A percentile compares a stretch with the other conserved stretches of the same genome.
phyloP scores from a whole-genome alignment of 2,113 vertebrate species.

The Prionailurus bengalensis region DNA sequence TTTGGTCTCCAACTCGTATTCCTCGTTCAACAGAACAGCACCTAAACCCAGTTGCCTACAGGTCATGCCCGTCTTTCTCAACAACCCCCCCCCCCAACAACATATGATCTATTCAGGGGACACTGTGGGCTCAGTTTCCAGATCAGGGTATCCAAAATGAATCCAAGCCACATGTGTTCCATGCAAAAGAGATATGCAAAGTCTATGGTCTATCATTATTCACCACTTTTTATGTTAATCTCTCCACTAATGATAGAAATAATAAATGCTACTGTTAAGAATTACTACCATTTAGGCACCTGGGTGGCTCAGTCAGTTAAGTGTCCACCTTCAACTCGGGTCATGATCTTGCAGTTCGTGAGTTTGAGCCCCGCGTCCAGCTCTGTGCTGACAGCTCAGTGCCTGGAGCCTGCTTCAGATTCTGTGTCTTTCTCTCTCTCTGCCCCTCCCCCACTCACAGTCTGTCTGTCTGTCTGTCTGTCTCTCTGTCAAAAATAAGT shows the following conservation, averaged over 20 bases:
- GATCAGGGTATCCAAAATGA: not conserved
- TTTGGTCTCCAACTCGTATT: not conserved
- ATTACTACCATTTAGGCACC: not conserved
- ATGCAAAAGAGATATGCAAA: not conserved
- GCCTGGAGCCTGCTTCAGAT: too few species aligned
- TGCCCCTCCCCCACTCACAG: too few species aligned
- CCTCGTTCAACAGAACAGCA: not conserved
- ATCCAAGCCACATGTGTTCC: not conserved
- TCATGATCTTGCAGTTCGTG: too few species aligned
- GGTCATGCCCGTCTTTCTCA: not conserved
- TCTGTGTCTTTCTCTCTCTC: too few species aligned
- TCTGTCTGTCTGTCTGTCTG: too few species aligned
- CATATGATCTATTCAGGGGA: not conserved
- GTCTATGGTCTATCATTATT: not conserved
- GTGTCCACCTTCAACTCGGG: too few species aligned
- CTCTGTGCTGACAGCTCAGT: too few species aligned
- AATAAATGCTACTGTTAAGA: not conserved
- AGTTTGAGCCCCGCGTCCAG: too few species aligned
- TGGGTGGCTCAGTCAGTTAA: too few species aligned
- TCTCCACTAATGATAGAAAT: not conserved
- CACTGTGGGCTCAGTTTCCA: not conserved
- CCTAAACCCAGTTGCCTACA: too few species aligned
- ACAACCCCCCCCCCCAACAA: not conserved
- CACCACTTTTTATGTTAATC: not conserved
- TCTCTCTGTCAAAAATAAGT: too few species aligned